Evolutionary conservation across 1,140 invertebrate species (phyloP), one percentile per base, ranked within the genome.

Genomic region (Ips typographus): DNA sequence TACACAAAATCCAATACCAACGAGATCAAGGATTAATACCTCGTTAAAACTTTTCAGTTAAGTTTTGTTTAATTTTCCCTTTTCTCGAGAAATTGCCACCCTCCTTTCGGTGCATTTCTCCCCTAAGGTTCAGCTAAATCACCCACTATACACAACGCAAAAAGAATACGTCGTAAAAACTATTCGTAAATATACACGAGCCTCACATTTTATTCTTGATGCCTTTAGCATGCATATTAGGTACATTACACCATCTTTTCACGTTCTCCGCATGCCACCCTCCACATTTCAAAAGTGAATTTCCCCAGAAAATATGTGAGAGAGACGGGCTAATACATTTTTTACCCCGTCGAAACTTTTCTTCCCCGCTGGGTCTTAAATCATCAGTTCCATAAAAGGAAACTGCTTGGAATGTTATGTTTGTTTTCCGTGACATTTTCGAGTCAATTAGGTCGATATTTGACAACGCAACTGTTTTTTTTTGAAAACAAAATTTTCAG

Each of bases 201-300:
- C 47, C 42, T 47, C 59, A 38, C 43, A 61, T 61, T 61, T 61
- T 47, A 61, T 49, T 43, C 38, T 38, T 37, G 59, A 61, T 61
- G 52, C 52, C n/a, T 56, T 41, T 41, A 56, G 63, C 63, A 65
- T 65, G 63, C 63, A 65, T 56, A 65, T 65, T 55, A 65, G 63
- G 63, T 43, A 65, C 52, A 65, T 65, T 65, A 65, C 40, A 43
- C 6, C 63, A 56, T 42, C 63, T 65, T 65, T 55, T 65, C 63
- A 65, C 63, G 63, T 65, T 65, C 39, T 65, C 43, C 52, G 40
- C 41, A 56, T 37, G 63, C 40, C 63, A 65, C 63, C 63, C 51
- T 65, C 52, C 40, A 65, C 63, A 65, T 55, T 65, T 65, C 63
- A 65, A 65, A 65, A 65, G 63, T 65, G 63, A 65, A 65, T 65